Evolutionary conservation across 2,797 vertebrate genomes (phyloP).

Genomic region (Rhadinocentrus ornatus): DNA sequence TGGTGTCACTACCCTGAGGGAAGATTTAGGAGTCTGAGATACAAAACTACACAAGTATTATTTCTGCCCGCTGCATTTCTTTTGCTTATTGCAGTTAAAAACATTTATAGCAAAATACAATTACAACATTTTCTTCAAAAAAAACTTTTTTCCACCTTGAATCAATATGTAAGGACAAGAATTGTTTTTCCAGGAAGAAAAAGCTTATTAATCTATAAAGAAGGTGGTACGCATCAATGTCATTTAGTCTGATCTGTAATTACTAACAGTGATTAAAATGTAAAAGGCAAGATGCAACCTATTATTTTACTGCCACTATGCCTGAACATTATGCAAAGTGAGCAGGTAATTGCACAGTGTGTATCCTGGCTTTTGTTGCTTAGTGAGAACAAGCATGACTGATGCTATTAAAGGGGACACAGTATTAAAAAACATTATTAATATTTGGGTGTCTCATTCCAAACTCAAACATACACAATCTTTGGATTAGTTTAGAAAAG

Average conservation of each 20-base stretch:
- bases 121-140: no score
- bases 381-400: slow-evolving; percentile 26
- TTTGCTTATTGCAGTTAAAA: neutral
- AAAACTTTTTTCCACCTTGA: neutral
- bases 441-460: no score
- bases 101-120: no score
- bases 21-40: neutral
- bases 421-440: no score
- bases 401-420: slow-evolving; percentile 27
- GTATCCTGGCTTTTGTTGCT: slow-evolving; percentile 26
- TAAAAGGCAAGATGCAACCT: slow-evolving; percentile 48
- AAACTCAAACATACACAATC: no score
- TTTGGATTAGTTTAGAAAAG: no score
- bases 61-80: neutral
- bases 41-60: neutral
- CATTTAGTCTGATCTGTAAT: slow-evolving; percentile 45
- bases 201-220: neutral
- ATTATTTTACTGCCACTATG: slow-evolving; percentile 59
- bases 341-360: slow-evolving; percentile 49
- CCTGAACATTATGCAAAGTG: slow-evolving; percentile 32
- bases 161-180: neutral
- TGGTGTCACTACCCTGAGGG: neutral
- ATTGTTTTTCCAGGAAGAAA: neutral
- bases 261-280: slow-evolving; percentile 58
- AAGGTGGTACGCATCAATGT: slow-evolving; percentile 24